These are phyloP conservation scores for Drusus annulatus DNA, from an alignment of 1,140 invertebrate species.

Conservation along the genomic window DNA sequence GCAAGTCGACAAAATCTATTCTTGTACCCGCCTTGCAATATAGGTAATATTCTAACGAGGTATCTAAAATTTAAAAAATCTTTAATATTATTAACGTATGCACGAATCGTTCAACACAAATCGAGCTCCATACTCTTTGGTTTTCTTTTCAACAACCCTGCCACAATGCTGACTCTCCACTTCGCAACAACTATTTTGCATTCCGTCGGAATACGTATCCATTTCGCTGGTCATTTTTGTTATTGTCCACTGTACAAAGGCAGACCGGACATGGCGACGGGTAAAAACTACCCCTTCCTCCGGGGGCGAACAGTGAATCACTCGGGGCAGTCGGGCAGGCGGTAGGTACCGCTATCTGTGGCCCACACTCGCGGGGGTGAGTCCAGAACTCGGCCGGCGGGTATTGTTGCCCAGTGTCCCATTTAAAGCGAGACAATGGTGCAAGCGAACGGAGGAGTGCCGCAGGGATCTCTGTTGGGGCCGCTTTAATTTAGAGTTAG, in stretches of 20 bases:
- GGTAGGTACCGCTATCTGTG: not conserved
- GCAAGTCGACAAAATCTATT: too few relatives aligned
- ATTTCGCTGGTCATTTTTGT: not conserved
- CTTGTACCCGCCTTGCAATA: too few relatives aligned
- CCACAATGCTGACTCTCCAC: too few relatives aligned
- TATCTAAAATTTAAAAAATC: too few relatives aligned
- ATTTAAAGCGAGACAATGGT: constrained; percentile 3
- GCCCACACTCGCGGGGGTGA: not conserved
- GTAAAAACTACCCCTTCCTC: not conserved
- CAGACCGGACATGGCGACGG: not conserved
- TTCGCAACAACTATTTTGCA: too few relatives aligned
- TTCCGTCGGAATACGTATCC: not conserved
- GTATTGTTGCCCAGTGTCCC: constrained; percentile 2
- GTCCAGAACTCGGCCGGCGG: not conserved
- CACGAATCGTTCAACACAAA: too few relatives aligned
- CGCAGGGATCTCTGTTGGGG: not conserved
- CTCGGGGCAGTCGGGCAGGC: too few relatives aligned
- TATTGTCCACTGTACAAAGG: not conserved
- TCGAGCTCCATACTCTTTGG: too few relatives aligned
- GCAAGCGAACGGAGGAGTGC: not conserved
- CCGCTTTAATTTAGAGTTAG: constrained; percentile 1
- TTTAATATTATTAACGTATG: too few relatives aligned
- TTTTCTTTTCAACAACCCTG: too few relatives aligned
- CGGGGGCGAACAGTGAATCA: not conserved
- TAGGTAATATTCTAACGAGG: too few relatives aligned